phyloP scores from a whole-genome alignment of 2,797 vertebrate species.

The Sorex maritimensis region DNA sequence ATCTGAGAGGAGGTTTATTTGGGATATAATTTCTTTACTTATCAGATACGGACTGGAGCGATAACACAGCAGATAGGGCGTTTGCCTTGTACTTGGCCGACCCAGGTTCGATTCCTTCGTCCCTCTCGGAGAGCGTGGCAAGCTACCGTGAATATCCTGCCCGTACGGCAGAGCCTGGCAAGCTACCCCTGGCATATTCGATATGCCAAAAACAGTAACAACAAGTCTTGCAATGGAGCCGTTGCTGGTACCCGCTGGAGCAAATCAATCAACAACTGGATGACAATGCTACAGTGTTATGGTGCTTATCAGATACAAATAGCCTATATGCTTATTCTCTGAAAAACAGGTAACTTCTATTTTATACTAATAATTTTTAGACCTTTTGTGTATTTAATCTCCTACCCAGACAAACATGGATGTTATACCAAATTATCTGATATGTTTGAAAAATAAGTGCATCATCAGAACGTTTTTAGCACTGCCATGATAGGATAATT shows the following conservation, averaged over 20 bases:
- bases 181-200: too few species aligned
- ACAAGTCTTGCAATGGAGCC: too few species aligned
- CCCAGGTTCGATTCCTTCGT: too few species aligned
- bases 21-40: conserved; percentile 22
- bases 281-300: too few species aligned
- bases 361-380: conserved; percentile 15
- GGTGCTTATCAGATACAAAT: not conserved
- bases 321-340: conserved; percentile 20
- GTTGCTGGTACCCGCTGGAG: too few species aligned
- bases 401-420: not conserved
- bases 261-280: too few species aligned
- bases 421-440: conserved; percentile 57
- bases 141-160: too few species aligned
- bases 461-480: conserved; percentile 45
- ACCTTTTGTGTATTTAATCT: not conserved
- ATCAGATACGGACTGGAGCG: not conserved
- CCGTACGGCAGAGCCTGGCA: too few species aligned
- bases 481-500: conserved; percentile 29
- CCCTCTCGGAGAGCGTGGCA: too few species aligned
- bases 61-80: too few species aligned
- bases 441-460: not conserved
- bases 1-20: conserved; percentile 50
- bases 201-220: too few species aligned
- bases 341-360: conserved; percentile 3
- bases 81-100: too few species aligned